phyloP scores from a whole-genome alignment of 2,888 invertebrate species.

The Drosophila pseudotakahashii region DNA sequence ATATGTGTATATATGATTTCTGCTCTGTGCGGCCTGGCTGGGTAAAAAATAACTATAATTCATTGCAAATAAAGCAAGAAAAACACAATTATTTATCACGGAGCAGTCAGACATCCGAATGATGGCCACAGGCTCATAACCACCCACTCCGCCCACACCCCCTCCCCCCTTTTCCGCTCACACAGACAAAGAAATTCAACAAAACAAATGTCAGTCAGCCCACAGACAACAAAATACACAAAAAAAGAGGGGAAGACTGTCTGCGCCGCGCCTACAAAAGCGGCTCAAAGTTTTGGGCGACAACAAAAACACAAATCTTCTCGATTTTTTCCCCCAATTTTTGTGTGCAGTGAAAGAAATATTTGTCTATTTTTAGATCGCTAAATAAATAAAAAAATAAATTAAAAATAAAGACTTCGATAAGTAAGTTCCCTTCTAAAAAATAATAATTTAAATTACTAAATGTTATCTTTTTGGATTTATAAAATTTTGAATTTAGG shows the following conservation, averaged over 20 bases:
- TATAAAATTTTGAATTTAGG: no score
- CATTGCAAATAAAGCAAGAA: constrained; percentile 68
- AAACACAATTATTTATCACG: constrained; percentile 74
- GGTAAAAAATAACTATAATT: constrained; percentile 61
- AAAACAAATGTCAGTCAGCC: constrained; percentile 66
- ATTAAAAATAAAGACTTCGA: no score
- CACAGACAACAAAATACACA: constrained; percentile 3
- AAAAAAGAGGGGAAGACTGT: constrained; percentile 23
- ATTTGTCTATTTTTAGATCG: not conserved
- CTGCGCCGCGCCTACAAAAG: constrained; percentile 61
- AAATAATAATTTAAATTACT: no score
- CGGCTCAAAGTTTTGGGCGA: constrained; percentile 57
- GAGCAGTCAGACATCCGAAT: constrained; percentile 29
- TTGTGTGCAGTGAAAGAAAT: not conserved
- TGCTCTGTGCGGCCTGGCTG: constrained; percentile 11
- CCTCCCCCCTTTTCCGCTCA: not conserved
- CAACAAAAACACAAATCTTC: constrained; percentile 48
- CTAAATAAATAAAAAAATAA: no score
- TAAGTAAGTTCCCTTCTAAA: no score
- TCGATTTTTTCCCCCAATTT: constrained; percentile 22
- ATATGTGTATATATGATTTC: constrained; percentile 20
- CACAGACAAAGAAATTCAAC: constrained; percentile 46
- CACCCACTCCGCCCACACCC: constrained; percentile 1
- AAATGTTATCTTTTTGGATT: no score
- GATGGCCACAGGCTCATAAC: constrained; percentile 30